phyloP scores from a whole-genome alignment of 2,888 invertebrate genomes.

The Drosophila nigritarsus region DNA sequence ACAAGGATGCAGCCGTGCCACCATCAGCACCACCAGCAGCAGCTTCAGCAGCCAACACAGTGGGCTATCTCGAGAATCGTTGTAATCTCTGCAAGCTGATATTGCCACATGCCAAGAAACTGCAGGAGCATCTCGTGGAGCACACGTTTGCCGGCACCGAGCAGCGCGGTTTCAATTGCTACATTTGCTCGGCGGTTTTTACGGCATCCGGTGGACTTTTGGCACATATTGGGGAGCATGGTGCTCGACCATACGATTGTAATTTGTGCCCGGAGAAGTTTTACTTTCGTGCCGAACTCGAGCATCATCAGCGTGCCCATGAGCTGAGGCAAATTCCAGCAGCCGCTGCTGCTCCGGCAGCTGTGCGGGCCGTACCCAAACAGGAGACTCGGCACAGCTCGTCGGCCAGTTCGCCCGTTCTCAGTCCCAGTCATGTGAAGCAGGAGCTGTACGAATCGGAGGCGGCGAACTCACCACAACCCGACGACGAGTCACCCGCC shows the following conservation, averaged over 20 bases:
- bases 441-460: conserved; percentile 71
- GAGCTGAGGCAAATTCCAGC: conserved; percentile 80
- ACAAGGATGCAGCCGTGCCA: conserved; percentile 30
- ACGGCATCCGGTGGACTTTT: conserved; percentile 93
- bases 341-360: neutral
- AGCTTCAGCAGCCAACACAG: conserved; percentile 60
- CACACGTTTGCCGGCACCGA: conserved; percentile 96
- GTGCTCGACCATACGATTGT: conserved; percentile 94
- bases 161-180: conserved; percentile 91
- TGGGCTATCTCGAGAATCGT: conserved; percentile 83
- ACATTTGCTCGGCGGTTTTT: conserved; percentile 94
- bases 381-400: conserved; percentile 37
- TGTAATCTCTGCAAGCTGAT: conserved; percentile 93
- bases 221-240: conserved; percentile 94
- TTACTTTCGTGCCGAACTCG: conserved; percentile 95
- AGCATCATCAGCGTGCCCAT: conserved; percentile 91
- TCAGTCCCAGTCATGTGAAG: conserved; percentile 55
- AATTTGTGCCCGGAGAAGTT: conserved; percentile 92
- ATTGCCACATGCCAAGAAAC: conserved; percentile 91
- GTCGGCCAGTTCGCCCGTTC: conserved; percentile 31
- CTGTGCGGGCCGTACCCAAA: conserved; percentile 13
- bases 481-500: conserved; percentile 31
- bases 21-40: conserved; percentile 44
- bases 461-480: conserved; percentile 26
- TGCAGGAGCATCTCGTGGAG: conserved; percentile 95